Conservation (phyloP, 2,888 invertebrate genomes). For the Empis stercorea region DNA sequence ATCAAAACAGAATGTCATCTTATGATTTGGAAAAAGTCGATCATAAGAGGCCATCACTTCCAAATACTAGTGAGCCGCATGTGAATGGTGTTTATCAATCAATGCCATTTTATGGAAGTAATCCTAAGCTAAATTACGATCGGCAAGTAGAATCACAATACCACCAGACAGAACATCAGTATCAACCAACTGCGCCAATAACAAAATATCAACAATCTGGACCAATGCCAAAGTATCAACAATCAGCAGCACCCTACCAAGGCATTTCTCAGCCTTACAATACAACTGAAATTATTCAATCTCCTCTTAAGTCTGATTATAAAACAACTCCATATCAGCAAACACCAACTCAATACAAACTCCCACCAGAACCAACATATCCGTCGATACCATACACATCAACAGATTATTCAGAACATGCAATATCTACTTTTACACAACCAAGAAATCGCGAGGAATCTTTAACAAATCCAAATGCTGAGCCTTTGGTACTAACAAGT, state of each 20-base stretch:
- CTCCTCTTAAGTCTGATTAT: too few relatives aligned
- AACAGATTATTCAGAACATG: constrained; percentile 39
- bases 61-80: constrained; percentile 28
- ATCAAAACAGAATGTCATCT: constrained; percentile 14
- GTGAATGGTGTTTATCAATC: not conserved
- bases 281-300: too few relatives aligned
- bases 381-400: constrained; percentile 37
- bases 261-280: not conserved
- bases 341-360: not conserved
- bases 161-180: constrained; percentile 9
- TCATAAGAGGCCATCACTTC: constrained; percentile 29
- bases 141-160: not conserved
- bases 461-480: constrained; percentile 30
- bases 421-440: constrained; percentile 37
- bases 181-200: not conserved
- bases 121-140: not conserved
- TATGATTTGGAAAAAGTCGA: constrained; percentile 5
- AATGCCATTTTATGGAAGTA: not conserved
- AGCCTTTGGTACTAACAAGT: constrained; percentile 29
- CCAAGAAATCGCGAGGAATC: constrained; percentile 18
- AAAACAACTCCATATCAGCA: not conserved
- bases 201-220: not conserved
- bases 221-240: not conserved
- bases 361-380: constrained; percentile 15
- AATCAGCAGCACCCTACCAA: constrained; percentile 6